These are phyloP conservation scores for Microcebus jonahi DNA, from an alignment of 2,113 vertebrate species.

Conservation along the genomic window DNA sequence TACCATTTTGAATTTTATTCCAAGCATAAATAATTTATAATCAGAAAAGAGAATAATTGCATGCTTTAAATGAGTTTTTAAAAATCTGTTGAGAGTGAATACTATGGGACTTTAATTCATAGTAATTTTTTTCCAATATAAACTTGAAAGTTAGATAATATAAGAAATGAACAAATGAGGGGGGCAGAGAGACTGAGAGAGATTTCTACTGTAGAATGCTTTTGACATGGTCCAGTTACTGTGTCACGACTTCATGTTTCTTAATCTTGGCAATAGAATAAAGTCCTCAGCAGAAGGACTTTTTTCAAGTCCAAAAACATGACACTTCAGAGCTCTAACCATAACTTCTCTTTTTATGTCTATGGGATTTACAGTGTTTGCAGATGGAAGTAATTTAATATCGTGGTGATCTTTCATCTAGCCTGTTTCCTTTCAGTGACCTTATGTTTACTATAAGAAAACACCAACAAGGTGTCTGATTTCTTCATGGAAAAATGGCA, in stretches of 20 bases:
- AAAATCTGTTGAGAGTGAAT: background rate
- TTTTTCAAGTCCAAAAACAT: conserved; percentile 85
- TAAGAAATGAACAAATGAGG: conserved; percentile 46
- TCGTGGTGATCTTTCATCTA: conserved; percentile 83
- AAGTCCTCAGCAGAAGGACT: conserved; percentile 84
- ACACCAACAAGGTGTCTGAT: conserved; percentile 88
- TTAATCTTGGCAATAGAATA: conserved; percentile 89
- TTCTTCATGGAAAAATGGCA: conserved; percentile 85
- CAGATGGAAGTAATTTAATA: conserved; percentile 89
- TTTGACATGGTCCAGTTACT: conserved; percentile 82
- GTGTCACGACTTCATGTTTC: conserved; percentile 84
- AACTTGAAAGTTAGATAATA: conserved; percentile 71
- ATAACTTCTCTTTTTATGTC: conserved; percentile 87
- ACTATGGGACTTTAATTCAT: background rate
- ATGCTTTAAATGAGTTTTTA: background rate
- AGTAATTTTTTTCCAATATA: conserved; percentile 54
- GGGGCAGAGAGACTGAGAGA: background rate
- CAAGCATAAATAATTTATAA: conserved; percentile 6
- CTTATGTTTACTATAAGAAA: conserved; percentile 88
- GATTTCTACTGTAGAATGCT: conserved; percentile 73
- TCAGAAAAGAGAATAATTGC: conserved; percentile 48
- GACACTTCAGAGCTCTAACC: conserved; percentile 84
- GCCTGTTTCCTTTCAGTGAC: conserved; percentile 85
- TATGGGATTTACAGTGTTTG: conserved; percentile 83
- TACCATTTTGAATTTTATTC: conserved; percentile 19